A percentile compares a stretch with the other conserved stretches of the same genome.
Conservation (phyloP, 2,797 vertebrate genomes). For the Rhinoraja longicauda region DNA sequence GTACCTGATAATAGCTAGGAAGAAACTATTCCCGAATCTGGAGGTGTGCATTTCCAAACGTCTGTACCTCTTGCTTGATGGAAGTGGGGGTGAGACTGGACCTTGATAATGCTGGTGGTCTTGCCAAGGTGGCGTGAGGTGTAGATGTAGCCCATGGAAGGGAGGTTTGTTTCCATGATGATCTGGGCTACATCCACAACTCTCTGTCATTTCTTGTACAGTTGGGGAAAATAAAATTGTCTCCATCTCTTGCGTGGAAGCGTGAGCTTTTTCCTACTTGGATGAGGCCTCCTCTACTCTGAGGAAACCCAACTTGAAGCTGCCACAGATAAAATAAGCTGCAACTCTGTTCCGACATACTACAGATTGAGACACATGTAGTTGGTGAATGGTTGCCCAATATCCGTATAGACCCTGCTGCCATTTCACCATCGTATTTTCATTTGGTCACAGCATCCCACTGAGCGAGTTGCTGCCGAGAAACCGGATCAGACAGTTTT, state of each 20-base stretch:
- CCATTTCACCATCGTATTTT: background rate
- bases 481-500: background rate
- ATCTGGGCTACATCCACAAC: too few relatives aligned
- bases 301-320: background rate
- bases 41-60: too few relatives aligned
- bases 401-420: background rate
- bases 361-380: background rate
- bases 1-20: too few relatives aligned
- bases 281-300: background rate
- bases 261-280: background rate
- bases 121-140: too few relatives aligned
- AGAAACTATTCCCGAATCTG: too few relatives aligned
- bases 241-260: background rate
- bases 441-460: background rate
- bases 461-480: background rate
- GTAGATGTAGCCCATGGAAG: too few relatives aligned
- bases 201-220: too few relatives aligned
- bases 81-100: too few relatives aligned
- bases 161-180: too few relatives aligned
- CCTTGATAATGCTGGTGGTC: too few relatives aligned
- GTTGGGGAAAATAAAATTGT: background rate
- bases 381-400: background rate
- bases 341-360: background rate
- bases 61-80: too few relatives aligned
- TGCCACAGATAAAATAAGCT: background rate